Base-by-base conservation (phyloP, 2,113 vertebrate genomes). In the Electrona antarctica region DNA sequence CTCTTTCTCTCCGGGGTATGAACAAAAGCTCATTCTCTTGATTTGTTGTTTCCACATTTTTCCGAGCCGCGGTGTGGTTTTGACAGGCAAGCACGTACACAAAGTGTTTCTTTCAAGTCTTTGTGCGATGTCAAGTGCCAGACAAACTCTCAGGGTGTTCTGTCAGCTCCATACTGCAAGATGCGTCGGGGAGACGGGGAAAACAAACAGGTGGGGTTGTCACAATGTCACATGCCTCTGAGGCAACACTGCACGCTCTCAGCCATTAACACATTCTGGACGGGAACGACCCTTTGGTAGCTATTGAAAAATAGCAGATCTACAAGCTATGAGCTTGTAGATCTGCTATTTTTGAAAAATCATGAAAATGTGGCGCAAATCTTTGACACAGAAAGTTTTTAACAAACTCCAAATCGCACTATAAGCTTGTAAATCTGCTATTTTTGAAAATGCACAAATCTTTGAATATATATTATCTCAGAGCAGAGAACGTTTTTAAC, bases 131-230 rank as follows among this genome's bases (percentile, higher is more conserved):
- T 87, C 82, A 77, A 78, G 58, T 60, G 55, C 74, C 68, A 81
- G 78, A 83, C 67, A 71, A 83, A 82, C 66, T 80, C 73, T 86
- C 60, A 10, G 58, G 69, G 70, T 77, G 69, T 47, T 63, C 81
- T 80, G 89, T 89, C 87, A 81, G 69, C 57, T 77, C 62, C 71
- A 57, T 52, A 71, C 83, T 80, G 75, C 69, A 81, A 69, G 71
- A 71, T 66, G 56, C 82, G 70, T 67, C 84, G 71, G 52, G 41
- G 57, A 82, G 83, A 87, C 69, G 78, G 81, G 21, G 76, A 76
- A 81, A 75, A 64, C 1, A 74, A 89, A 80, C 89, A 92, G 88
- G 88, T 90, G 87, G 72, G 60, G 71, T 84, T 41, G 33, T 41
- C 21, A 21, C 21, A 21, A 21, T 84, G 88, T 90, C 85, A 86